Evolutionary conservation across 2,888 invertebrate species (phyloP).

Genomic region (Fissipunctia ypsillon): DNA sequence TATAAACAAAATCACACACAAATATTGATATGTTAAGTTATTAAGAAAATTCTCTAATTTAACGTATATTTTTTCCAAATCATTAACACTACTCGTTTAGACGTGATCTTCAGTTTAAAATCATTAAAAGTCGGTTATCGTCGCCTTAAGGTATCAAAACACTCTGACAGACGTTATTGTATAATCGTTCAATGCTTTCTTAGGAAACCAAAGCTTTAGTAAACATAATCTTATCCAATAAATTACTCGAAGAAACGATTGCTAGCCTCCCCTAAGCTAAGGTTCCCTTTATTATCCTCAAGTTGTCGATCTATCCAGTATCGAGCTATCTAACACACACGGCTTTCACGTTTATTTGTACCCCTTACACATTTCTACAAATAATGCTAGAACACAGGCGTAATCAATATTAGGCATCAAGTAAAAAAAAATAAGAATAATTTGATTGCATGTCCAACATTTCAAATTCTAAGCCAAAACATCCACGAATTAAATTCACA

Average conservation of each 20-base stretch:
- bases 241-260: constrained; percentile 32
- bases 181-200: no score
- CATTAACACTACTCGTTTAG: no score
- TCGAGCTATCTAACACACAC: constrained; percentile 12
- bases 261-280: constrained; percentile 4
- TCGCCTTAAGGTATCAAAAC: no score
- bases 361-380: background rate
- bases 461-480: constrained; percentile 14
- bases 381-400: background rate
- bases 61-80: no score
- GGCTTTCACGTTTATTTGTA: constrained; percentile 4
- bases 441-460: constrained; percentile 20
- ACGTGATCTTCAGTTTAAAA: no score
- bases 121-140: no score
- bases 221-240: constrained; percentile 36
- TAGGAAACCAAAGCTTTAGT: no score
- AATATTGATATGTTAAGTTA: no score
- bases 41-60: no score
- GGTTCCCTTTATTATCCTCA: constrained; percentile 41
- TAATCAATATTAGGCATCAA: background rate
- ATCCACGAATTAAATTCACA: constrained; percentile 10
- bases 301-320: constrained; percentile 36
- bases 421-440: no score
- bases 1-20: no score
- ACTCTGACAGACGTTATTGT: no score